phyloP scores from a whole-genome alignment of 2,797 vertebrate genomes.

The Aeoliscus strigatus region DNA sequence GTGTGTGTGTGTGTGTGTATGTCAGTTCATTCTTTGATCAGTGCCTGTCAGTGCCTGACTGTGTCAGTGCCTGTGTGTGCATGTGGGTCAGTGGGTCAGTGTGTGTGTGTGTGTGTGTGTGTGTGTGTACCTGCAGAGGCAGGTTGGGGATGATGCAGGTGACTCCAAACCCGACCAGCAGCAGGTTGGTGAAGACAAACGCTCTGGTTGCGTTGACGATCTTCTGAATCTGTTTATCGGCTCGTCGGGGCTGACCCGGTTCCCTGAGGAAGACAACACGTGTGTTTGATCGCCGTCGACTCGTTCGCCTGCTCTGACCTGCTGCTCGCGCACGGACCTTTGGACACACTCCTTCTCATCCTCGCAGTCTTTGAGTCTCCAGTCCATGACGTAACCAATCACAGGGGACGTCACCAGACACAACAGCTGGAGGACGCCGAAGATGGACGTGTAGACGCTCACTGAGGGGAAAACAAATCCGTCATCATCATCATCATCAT shows the following conservation, averaged over 20 bases:
- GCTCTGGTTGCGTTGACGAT: slow-evolving; percentile 89
- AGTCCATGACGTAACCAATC: slow-evolving; percentile 98
- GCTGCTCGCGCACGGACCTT: slow-evolving; percentile 53
- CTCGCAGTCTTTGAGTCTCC: slow-evolving; percentile 91
- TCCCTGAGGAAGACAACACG: slow-evolving; percentile 62
- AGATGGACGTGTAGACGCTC: slow-evolving; percentile 93
- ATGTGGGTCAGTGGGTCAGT: no score
- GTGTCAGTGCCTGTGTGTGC: no score
- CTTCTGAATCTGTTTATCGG: slow-evolving; percentile 90
- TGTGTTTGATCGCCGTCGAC: no score
- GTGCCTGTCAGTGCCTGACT: slow-evolving; percentile 76
- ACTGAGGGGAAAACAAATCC: slow-evolving; percentile 69
- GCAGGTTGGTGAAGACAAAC: slow-evolving; percentile 91
- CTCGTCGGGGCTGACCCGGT: slow-evolving; percentile 79
- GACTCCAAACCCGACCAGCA: slow-evolving; percentile 90
- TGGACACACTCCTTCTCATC: slow-evolving; percentile 73
- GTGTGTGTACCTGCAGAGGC: slow-evolving; percentile 80
- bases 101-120: not conserved
- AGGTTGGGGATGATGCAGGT: slow-evolving; percentile 88
- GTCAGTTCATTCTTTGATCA: no score
- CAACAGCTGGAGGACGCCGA: slow-evolving; percentile 91
- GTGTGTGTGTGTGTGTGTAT: slow-evolving; percentile 1
- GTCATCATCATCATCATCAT: no score
- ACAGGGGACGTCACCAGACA: slow-evolving; percentile 93
- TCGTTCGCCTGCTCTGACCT: not conserved